Base-by-base conservation (phyloP, 2,113 vertebrate species). In the Equus quagga region DNA sequence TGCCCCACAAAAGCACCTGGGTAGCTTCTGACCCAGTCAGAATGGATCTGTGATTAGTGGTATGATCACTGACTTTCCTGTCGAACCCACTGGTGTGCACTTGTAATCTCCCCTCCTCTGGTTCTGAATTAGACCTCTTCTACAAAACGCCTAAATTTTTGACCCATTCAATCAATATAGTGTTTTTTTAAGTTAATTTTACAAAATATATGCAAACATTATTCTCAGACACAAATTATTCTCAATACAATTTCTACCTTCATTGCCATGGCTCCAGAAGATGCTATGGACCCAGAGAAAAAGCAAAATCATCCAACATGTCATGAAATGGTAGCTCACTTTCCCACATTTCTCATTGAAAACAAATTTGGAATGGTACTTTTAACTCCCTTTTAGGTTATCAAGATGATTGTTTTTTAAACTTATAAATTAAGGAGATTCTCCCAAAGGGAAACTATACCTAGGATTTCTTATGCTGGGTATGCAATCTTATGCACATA, bases 301-400 rank as follows among this genome's bases (percentile, higher is more conserved):
- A 31, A 31, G 15, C 33, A 11, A 41, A 60, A n/a, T 18, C 33
- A 14, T 67, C 12, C 1, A 10, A 5, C 1, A 0, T 15, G 21
- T 44, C 24, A 8, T 64, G 26, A 84, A 73, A 60, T 56, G 41
- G 4, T 12, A 19, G 51, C 8, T n/a, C 26, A 19, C 12, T 56
- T 31, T 54, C 33, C 19, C 8, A 14, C 9, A 23, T 51, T 54
- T 89, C 10, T 26, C 65, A 31, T 12, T 49, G 51, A 31, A 94
- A 84, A 70, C 5, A 26, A 23, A 2, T 2, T 33, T 36, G 23
- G 21, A 64, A 69, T 18, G 33, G 17, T 44, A n/a, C 21, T 17
- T 75, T 69, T n/a, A 24, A 79, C 3, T 73, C 41, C 17, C 18
- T 26, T 5, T 78, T 73, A 36, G 3, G 23, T 23, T 75, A 36